Conservation (phyloP, 2,797 vertebrate species). For the Spinus pinus region DNA sequence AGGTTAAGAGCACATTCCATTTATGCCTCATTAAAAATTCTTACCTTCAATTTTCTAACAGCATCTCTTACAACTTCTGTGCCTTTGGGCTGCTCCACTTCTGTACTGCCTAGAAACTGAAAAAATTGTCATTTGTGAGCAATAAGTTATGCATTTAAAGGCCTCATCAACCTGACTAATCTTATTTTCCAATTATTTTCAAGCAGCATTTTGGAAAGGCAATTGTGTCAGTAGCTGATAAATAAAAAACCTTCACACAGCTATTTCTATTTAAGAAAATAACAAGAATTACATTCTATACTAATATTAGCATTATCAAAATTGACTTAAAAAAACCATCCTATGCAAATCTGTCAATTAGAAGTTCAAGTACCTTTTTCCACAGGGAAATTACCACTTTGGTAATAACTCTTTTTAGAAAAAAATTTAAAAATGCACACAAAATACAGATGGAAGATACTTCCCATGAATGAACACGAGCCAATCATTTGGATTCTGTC, state of each 20-base stretch:
- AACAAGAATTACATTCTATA: not conserved
- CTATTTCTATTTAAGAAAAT: not conserved
- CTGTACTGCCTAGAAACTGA: slow-evolving; percentile 94
- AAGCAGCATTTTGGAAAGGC: not conserved
- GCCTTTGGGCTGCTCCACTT: slow-evolving; percentile 97
- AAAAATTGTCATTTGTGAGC: slow-evolving; percentile 56
- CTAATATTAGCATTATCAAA: not conserved
- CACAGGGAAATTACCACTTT: not conserved
- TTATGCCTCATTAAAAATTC: not conserved
- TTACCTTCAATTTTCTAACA: slow-evolving; percentile 96
- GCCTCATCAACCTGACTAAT: not conserved
- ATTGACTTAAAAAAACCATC: not conserved
- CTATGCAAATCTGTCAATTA: not conserved
- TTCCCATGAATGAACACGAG: not conserved
- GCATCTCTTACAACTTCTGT: slow-evolving; percentile 96
- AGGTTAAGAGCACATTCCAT: not conserved
- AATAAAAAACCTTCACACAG: not conserved
- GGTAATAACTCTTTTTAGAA: not conserved
- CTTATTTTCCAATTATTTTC: not conserved
- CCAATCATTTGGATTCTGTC: not conserved
- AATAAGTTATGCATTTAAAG: not conserved
- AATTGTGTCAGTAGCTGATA: not conserved
- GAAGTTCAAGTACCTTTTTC: not conserved
- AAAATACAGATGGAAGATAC: not conserved
- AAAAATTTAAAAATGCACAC: not conserved